Conservation (phyloP, 2,888 invertebrate species). For the Synanthedon andrenaeformis region DNA sequence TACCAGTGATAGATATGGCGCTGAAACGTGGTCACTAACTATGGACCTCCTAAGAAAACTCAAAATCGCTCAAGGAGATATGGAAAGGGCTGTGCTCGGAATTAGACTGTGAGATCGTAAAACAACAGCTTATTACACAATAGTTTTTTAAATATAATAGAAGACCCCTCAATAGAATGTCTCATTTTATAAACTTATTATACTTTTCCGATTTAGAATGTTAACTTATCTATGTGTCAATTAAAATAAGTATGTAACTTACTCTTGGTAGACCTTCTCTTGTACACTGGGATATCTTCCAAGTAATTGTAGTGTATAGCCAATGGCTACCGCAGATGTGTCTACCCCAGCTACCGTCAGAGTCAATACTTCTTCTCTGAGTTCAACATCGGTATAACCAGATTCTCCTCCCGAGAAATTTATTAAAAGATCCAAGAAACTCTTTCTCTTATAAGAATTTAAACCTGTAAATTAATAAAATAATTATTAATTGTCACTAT, state of each 20-base stretch:
- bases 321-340: slow-evolving; percentile 54
- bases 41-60: too few relatives aligned
- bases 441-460: slow-evolving; percentile 41
- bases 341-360: slow-evolving; percentile 69
- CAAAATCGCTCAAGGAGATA: too few relatives aligned
- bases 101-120: too few relatives aligned
- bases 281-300: slow-evolving; percentile 58
- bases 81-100: too few relatives aligned
- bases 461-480: slow-evolving; percentile 25
- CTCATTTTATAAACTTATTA: too few relatives aligned
- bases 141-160: too few relatives aligned
- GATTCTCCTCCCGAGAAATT: slow-evolving; percentile 57
- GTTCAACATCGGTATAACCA: slow-evolving; percentile 61
- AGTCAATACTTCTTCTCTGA: slow-evolving; percentile 70
- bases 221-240: too few relatives aligned
- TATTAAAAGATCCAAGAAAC: slow-evolving; percentile 69
- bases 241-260: slow-evolving; percentile 16
- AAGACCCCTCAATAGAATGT: too few relatives aligned
- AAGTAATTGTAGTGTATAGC: slow-evolving; percentile 51
- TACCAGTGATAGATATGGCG: too few relatives aligned
- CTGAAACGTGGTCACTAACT: too few relatives aligned
- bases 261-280: slow-evolving; percentile 53
- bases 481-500: neutral
- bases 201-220: too few relatives aligned
- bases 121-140: too few relatives aligned